Conservation (phyloP, 2,113 vertebrate genomes). For the Callorhinus ursinus region DNA sequence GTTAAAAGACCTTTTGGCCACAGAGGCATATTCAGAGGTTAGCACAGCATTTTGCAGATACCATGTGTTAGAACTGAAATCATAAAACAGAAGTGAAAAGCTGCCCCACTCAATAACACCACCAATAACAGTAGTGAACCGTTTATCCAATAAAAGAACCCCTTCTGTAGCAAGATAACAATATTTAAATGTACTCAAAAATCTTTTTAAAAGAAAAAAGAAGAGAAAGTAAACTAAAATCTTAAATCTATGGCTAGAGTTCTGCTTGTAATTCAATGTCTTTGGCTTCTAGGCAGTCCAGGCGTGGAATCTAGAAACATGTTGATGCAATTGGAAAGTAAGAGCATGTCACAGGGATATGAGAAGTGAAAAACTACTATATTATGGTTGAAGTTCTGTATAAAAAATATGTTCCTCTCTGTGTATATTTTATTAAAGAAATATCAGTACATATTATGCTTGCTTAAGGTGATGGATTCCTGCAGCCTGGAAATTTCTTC, state of each 20-base stretch:
- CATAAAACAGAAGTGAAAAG: background rate
- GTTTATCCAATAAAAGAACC: background rate
- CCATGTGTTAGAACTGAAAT: background rate
- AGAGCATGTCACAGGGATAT: background rate
- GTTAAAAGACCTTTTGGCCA: background rate
- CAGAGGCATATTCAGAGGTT: background rate
- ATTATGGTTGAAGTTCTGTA: background rate
- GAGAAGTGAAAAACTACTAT: background rate
- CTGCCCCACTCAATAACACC: background rate
- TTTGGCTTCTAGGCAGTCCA: background rate
- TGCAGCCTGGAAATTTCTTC: background rate
- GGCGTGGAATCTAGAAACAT: background rate
- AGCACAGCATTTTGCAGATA: background rate
- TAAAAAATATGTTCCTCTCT: slow-evolving; percentile 19
- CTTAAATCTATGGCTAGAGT: background rate
- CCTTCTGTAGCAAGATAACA: background rate
- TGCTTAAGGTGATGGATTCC: slow-evolving; percentile 17
- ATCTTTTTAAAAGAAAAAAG: background rate
- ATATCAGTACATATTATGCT: background rate
- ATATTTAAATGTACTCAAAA: background rate
- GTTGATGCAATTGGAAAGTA: background rate
- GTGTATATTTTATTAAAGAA: slow-evolving; percentile 41
- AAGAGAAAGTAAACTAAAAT: background rate
- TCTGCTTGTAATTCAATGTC: background rate
- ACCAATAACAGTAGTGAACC: background rate